Base-by-base conservation (phyloP, 2,797 vertebrate genomes). In the Sebastes jordani region DNA sequence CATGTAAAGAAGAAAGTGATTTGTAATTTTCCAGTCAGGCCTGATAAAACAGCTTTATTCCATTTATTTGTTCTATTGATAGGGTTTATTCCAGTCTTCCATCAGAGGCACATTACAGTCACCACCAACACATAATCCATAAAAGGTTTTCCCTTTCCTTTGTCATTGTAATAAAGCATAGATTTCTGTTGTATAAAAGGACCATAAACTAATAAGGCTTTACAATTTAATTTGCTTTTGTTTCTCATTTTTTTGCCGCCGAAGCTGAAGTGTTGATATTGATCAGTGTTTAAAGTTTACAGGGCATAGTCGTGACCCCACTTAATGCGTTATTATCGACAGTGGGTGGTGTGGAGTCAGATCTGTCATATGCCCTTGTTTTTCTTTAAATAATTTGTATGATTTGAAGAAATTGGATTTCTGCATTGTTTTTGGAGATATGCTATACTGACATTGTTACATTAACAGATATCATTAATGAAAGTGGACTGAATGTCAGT, bases 281-380 rank as follows among this genome's bases (percentile, higher is more conserved):
- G 89, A 95, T 88, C 72, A 2, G 20, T 73, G 78, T 89, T 78
- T 69, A 71, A 80, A 38, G 79, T 93, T 89, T 93, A 88, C 78
- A 81, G 73, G 74, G 68, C 23, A 68, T 72, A 61, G 42, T 76
- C 58, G 36, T 32, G 74, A 75, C 63, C 11, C 58, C 70, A 81
- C 54, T 67, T 36, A 52, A 60, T 81, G 52, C 11, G 16, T 85
- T 87, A 5, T 80, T 65, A 65, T 77, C 32, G 23, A 52, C 75
- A 13, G 16, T 60, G 52, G 10, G 14, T 73, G 62, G n/a, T 69
- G 25, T 29, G 52, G 23, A 34, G 49, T 68, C 42, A 66, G 55
- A 55, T 58, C 10, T 55, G 10, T 73, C n/a, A 59, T 20, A 27
- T 56, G 22, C n/a, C 23, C 29, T 18, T 42, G 49, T 81, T 32